A percentile compares a stretch with the other conserved stretches of the same genome.
phyloP scores from a whole-genome alignment of 1,140 invertebrate genomes.

The Glossosoma conforme region DNA sequence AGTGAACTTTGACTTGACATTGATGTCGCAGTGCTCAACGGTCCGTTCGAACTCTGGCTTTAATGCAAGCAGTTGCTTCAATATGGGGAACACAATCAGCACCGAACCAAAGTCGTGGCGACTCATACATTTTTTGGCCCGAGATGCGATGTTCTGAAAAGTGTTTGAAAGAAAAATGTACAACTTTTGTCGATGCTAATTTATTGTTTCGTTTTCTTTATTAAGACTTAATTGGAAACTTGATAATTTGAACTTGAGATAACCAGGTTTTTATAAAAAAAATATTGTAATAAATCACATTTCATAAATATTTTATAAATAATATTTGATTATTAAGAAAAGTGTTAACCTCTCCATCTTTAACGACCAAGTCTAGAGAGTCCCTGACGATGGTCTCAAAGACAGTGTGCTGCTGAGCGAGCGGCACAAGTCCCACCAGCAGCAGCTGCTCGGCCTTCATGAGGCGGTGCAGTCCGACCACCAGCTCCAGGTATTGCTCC shows the following conservation, averaged over 20 bases:
- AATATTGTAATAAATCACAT: too few relatives aligned
- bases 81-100: constrained; percentile 78
- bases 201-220: too few relatives aligned
- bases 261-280: too few relatives aligned
- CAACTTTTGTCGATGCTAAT: too few relatives aligned
- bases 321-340: too few relatives aligned
- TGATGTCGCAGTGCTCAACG: constrained; percentile 66
- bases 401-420: constrained; percentile 72
- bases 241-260: too few relatives aligned
- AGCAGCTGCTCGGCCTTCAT: constrained; percentile 82
- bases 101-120: constrained; percentile 80
- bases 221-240: too few relatives aligned
- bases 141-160: constrained; percentile 64
- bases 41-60: constrained; percentile 82
- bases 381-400: constrained; percentile 81
- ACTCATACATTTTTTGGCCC: constrained; percentile 73
- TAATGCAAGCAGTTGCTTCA: constrained; percentile 74
- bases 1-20: constrained; percentile 66
- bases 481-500: constrained; percentile 80
- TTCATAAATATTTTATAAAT: too few relatives aligned
- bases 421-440: constrained; percentile 79
- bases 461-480: constrained; percentile 80
- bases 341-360: constrained; percentile 70
- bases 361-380: constrained; percentile 77
- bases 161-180: too few relatives aligned